Evolutionary conservation across 2,797 vertebrate species (phyloP).

Genomic region (Onychomys arenicola): DNA sequence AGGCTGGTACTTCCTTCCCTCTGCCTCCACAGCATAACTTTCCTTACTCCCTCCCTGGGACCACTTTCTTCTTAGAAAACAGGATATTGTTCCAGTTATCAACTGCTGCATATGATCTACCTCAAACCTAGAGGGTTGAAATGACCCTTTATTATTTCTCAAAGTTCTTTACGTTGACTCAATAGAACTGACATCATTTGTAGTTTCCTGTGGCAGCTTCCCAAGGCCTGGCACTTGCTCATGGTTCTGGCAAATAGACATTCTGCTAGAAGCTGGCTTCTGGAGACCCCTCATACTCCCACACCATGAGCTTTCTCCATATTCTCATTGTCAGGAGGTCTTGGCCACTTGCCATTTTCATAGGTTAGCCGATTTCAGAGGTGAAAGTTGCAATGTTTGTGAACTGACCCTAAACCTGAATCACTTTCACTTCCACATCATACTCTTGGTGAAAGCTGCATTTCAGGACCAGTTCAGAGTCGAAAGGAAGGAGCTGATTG

Average conservation of each 20-base stretch:
- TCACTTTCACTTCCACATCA: background rate
- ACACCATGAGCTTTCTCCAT: accelerated
- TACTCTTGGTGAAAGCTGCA: background rate
- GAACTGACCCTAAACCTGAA: background rate
- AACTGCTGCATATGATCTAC: background rate
- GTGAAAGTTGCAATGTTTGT: background rate
- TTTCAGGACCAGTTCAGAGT: background rate
- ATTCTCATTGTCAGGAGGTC: background rate
- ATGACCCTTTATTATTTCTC: background rate
- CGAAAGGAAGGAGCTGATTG: background rate
- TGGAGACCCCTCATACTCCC: background rate
- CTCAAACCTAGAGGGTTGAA: background rate
- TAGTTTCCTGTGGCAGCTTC: background rate
- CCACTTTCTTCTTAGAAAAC: background rate
- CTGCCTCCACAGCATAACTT: background rate
- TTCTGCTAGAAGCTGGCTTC: background rate
- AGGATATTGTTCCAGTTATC: background rate
- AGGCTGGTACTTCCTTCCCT: background rate
- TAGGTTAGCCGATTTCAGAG: background rate
- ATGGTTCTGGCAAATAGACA: accelerated
- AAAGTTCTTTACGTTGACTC: background rate
- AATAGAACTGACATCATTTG: background rate
- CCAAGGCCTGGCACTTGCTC: background rate
- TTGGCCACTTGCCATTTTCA: background rate
- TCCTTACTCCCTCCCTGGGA: background rate